phyloP scores from a whole-genome alignment of 2,888 invertebrate species.

The Oligia strigilis region DNA sequence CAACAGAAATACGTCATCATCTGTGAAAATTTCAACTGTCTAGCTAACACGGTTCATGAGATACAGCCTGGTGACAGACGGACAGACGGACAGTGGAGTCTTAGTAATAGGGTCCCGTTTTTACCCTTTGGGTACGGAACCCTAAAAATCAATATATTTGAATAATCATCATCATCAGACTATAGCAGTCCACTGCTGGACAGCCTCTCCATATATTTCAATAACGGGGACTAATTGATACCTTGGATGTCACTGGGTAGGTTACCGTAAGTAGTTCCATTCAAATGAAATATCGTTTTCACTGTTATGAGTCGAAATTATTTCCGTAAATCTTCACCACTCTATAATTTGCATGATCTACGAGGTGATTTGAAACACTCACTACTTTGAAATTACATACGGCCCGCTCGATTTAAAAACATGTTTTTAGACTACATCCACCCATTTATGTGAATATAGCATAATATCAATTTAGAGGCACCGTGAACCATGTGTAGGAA shows the following conservation, averaged over 20 bases:
- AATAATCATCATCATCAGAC: not conserved
- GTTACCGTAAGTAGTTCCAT: not conserved
- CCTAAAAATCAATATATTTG: not conserved
- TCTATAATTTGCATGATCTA: constrained; percentile 21
- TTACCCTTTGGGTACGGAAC: no score
- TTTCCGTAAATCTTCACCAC: not conserved
- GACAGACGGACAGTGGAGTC: no score
- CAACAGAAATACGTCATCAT: no score
- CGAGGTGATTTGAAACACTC: not conserved
- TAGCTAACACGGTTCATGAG: no score
- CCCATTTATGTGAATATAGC: not conserved
- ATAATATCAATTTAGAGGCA: constrained; percentile 13
- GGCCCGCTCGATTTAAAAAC: not conserved
- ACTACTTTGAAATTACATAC: not conserved
- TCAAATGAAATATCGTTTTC: not conserved
- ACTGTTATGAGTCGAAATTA: not conserved
- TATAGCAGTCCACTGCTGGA: not conserved
- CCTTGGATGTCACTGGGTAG: not conserved
- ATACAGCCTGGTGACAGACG: no score
- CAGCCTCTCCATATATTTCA: not conserved
- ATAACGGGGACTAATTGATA: not conserved
- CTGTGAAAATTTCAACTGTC: no score
- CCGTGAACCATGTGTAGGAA: not conserved
- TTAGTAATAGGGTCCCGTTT: no score
- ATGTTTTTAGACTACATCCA: constrained; percentile 2